Conservation (phyloP, 64 coral and sea anemone species). For the Actinia tenebrosa region DNA sequence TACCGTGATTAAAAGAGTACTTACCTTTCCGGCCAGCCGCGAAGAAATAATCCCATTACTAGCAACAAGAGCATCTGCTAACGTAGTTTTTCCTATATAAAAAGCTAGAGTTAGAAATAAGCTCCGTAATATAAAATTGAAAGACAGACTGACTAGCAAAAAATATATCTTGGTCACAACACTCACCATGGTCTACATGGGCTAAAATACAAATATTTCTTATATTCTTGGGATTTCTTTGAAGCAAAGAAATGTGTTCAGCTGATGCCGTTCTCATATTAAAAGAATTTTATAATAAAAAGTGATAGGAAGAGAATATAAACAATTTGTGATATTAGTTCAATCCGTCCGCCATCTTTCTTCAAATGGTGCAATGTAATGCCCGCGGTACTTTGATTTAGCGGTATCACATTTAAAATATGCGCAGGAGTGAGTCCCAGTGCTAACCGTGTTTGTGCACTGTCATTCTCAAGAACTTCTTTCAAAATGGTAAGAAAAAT, state of each 20-base stretch:
- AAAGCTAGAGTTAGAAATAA: neutral
- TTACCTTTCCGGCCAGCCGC: conserved; percentile 91
- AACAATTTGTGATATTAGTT: neutral
- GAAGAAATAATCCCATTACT: conserved; percentile 97
- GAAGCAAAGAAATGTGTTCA: conserved; percentile 64
- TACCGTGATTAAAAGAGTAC: neutral
- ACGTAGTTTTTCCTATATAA: conserved; percentile 88
- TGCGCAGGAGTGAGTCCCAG: conserved; percentile 31
- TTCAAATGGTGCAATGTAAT: conserved; percentile 42
- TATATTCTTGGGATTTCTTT: conserved; percentile 91
- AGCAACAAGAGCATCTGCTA: conserved; percentile 95
- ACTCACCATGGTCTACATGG: conserved; percentile 95
- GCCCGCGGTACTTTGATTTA: conserved; percentile 16
- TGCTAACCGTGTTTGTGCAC: conserved; percentile 59
- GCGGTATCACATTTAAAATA: neutral
- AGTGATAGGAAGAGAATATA: neutral
- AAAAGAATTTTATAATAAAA: neutral
- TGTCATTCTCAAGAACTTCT: conserved; percentile 62
- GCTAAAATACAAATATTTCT: conserved; percentile 99
- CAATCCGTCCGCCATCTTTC: conserved; percentile 15
- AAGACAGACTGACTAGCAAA: neutral
- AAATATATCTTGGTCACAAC: neutral
- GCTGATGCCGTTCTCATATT: conserved; percentile 70
- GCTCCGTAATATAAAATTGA: neutral
- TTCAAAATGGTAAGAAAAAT: conserved; percentile 78